Percentiles rank a stretch among this genome's conserved stretches.
Evolutionary conservation across 2,797 vertebrate genomes (phyloP).

Genomic region (Mionectes olivaceus): DNA sequence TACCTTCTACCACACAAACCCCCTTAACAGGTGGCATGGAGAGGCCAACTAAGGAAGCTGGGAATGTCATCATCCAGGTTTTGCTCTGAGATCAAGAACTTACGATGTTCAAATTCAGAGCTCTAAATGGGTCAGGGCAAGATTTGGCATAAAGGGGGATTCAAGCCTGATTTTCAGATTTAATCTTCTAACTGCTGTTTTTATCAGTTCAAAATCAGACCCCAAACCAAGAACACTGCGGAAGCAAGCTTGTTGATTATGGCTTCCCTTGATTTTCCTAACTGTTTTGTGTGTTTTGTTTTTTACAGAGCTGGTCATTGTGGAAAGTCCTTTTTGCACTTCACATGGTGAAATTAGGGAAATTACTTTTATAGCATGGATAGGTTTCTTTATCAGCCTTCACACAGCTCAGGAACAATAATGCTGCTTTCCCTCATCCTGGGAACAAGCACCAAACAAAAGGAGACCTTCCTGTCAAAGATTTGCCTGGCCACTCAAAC

Average conservation of each 20-base stretch:
- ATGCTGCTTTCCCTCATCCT: neutral
- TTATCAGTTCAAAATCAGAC: neutral
- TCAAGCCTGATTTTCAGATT: neutral
- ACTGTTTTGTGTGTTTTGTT: neutral
- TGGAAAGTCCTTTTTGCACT: neutral
- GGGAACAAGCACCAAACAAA: neutral
- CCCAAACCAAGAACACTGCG: neutral
- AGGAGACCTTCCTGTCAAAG: neutral
- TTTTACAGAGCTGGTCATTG: neutral
- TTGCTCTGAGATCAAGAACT: neutral
- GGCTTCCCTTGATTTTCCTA: neutral
- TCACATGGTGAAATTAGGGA: neutral
- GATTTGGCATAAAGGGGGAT: neutral
- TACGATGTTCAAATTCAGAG: accelerated
- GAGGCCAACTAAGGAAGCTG: neutral
- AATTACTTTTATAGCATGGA: neutral
- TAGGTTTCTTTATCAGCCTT: neutral
- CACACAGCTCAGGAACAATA: neutral
- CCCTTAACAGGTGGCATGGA: neutral
- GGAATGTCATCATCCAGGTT: neutral
- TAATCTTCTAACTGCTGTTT: neutral
- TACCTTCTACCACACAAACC: neutral
- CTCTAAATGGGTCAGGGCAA: neutral
- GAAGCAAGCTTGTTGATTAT: neutral
- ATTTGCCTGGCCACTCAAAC: neutral